A percentile compares a stretch with the other conserved stretches of the same genome.
Evolutionary conservation across 2,113 vertebrate genomes (phyloP).

Genomic region (Typhlomys cinereus): DNA sequence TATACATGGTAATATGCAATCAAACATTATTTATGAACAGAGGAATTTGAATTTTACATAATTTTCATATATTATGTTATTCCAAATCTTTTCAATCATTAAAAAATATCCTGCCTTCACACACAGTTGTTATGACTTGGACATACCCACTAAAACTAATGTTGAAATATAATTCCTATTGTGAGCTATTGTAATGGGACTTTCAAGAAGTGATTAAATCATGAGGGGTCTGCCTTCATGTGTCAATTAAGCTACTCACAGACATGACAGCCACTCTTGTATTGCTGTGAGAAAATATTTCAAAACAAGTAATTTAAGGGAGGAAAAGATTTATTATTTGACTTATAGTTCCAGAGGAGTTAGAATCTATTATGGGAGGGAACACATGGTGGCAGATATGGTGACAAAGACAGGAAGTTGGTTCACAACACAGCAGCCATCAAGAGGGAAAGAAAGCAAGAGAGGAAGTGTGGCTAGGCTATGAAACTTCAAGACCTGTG

Average conservation of each 20-base stretch:
- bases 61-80: not conserved
- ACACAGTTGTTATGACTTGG: not conserved
- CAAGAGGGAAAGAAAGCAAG: no score
- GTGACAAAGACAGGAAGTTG: no score
- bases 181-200: not conserved
- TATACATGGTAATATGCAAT: not conserved
- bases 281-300: no score
- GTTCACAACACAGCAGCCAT: no score
- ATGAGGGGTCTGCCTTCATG: not conserved
- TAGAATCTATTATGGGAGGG: no score
- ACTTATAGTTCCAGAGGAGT: no score
- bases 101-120: not conserved
- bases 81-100: not conserved
- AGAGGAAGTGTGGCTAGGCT: no score
- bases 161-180: not conserved
- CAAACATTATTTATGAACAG: constrained; percentile 6
- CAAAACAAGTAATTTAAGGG: no score
- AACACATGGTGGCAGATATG: no score
- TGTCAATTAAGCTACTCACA: not conserved
- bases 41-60: constrained; percentile 14
- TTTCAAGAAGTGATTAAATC: not conserved
- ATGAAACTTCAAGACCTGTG: no score
- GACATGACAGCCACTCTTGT: no score
- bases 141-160: not conserved
- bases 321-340: no score